Conservation (phyloP, 1,140 invertebrate genomes). For the Orius insidiosus region DNA sequence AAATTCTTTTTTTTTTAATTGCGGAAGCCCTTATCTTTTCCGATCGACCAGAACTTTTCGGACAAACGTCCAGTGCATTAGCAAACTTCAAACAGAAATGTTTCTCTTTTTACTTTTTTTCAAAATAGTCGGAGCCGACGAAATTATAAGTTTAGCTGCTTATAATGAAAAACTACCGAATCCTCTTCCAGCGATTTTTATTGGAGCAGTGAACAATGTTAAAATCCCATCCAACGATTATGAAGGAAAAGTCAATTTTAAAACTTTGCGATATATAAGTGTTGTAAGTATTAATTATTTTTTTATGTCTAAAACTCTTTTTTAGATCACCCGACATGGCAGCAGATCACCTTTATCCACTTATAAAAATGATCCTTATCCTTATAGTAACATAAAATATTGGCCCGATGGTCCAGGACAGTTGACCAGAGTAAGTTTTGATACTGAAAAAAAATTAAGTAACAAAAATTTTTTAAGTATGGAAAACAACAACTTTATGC, state of each 20-base stretch:
- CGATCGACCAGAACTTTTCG: too few relatives aligned
- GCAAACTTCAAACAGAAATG: too few relatives aligned
- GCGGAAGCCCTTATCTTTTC: too few relatives aligned
- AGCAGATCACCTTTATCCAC: constrained; percentile 52
- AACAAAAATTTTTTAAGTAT: constrained; percentile 26
- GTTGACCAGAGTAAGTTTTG: constrained; percentile 48
- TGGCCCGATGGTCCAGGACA: constrained; percentile 61
- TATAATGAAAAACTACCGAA: neutral
- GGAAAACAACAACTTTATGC: constrained; percentile 44
- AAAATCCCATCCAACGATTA: neutral
- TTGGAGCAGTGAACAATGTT: neutral
- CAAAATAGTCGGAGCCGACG: too few relatives aligned
- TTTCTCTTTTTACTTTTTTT: too few relatives aligned
- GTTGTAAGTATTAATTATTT: neutral
- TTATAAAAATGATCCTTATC: constrained; percentile 49
- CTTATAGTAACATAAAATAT: constrained; percentile 41
- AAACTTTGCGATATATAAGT: constrained; percentile 1
- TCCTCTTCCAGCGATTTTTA: neutral
- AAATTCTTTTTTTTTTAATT: too few relatives aligned
- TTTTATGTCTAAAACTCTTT: neutral
- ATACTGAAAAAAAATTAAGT: neutral
- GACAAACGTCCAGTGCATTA: too few relatives aligned
- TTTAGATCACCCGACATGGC: constrained; percentile 42
- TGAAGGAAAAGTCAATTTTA: neutral
- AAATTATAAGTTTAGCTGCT: too few relatives aligned